These are phyloP conservation scores for Noctua janthina DNA, from an alignment of 2,888 invertebrate genomes.

Conservation along the genomic window DNA sequence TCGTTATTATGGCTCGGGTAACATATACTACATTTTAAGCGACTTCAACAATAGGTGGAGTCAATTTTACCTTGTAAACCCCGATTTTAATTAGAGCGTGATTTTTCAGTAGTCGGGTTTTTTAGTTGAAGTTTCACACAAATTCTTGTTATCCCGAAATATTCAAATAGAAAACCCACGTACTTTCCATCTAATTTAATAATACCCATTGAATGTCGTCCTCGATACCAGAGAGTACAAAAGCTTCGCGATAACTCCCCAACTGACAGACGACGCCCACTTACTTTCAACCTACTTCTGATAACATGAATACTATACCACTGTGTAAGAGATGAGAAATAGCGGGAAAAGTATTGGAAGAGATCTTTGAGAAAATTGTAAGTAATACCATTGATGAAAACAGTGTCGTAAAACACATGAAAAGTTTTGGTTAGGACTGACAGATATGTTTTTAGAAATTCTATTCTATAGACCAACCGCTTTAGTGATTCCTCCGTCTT, in stretches of 20 bases:
- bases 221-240: constrained; percentile 45
- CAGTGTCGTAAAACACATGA: neutral
- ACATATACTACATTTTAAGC: too few species aligned
- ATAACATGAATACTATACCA: constrained; percentile 30
- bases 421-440: neutral
- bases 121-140: too few species aligned
- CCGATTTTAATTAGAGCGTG: too few species aligned
- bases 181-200: constrained; percentile 39
- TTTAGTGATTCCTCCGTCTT: too few species aligned
- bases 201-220: constrained; percentile 16
- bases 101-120: too few species aligned
- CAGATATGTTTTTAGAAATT: neutral
- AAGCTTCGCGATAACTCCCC: constrained; percentile 56
- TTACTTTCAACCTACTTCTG: constrained; percentile 54
- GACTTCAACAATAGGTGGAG: too few species aligned
- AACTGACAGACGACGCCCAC: constrained; percentile 56
- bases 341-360: neutral
- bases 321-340: constrained; percentile 13
- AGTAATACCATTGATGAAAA: neutral
- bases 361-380: too few species aligned
- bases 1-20: too few species aligned
- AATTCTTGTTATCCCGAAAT: neutral
- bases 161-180: neutral
- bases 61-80: too few species aligned
- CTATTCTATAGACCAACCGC: too few species aligned